Evolutionary conservation across 2,797 vertebrate genomes (phyloP), one percentile per base, ranked within the genome.

Genomic region (Capromys pilorides): DNA sequence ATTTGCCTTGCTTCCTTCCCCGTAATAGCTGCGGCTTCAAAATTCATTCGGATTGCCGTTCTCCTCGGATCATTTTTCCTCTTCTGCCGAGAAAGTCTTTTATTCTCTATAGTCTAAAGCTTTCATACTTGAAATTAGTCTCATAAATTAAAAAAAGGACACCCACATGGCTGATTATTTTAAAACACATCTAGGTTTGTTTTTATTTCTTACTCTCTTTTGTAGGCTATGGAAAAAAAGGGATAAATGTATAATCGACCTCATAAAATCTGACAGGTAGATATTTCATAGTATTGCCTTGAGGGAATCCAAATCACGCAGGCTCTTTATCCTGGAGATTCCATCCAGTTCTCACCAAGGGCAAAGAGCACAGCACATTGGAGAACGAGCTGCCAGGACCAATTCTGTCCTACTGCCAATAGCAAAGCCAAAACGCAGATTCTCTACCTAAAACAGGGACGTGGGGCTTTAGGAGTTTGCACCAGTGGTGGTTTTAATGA

Each of bases 371-470:
- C 5, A 91, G 90, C 69, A 90, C 88, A 94, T 96, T 95, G 96
- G 97, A 97, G 75, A 93, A 96, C 89, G 87, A 97, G 88, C 93
- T 96, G 89, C 86, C 93, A 97, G 93, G 88, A 97, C 81, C 92
- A 80, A 88, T 19, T 75, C 51, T 96, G 94, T 97, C 95, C 93
- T 61, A 1, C 59, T 96, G 96, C 96, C 97, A 98, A 51, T 61
- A 49, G 26, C 67, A 82, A 90, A 96, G n/a, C 95, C 83, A 88
- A 95, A 91, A 73, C 1, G 4, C 67, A 89, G 94, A 77, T 90
- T 96, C 94, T 22, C 88, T 92, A 94, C 92, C 86, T 96, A 95
- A 96, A 94, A 94, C 87, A 96, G 95, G 95, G 96, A 94, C 95
- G 39, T 79, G 82, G 78, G 67, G 19, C 91, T 96, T 97, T 83